Evolutionary conservation across 1,140 invertebrate species (phyloP).

Genomic region (Lepidostoma basale): DNA sequence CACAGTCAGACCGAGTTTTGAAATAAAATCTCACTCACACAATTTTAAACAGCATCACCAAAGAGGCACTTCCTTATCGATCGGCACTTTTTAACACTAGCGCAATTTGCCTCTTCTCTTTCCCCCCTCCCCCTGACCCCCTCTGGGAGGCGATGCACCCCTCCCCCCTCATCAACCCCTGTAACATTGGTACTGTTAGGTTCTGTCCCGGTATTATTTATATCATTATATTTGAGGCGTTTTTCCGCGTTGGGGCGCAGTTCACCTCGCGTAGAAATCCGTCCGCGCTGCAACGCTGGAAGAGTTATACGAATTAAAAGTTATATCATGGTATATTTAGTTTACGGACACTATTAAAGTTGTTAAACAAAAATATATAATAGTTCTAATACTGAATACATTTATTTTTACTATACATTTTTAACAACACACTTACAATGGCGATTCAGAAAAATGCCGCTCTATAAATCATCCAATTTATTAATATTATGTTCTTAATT

Average conservation of each 20-base stretch:
- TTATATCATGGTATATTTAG: no score
- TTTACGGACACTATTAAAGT: no score
- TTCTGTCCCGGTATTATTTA: slow-evolving; percentile 44
- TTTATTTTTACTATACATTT: no score
- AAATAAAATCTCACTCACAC: slow-evolving; percentile 47
- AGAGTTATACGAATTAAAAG: no score
- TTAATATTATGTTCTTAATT: no score
- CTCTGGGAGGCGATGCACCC: slow-evolving; percentile 23
- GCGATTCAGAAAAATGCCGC: no score
- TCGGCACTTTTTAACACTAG: slow-evolving; percentile 47
- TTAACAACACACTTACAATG: no score
- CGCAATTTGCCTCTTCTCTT: slow-evolving; percentile 44
- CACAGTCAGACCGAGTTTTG: slow-evolving; percentile 47
- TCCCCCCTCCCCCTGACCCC: not conserved
- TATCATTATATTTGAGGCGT: slow-evolving; percentile 45
- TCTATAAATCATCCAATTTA: no score
- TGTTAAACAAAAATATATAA: no score
- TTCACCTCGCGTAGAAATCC: no score
- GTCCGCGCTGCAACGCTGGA: no score
- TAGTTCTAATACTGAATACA: no score
- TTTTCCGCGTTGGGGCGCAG: slow-evolving; percentile 33
- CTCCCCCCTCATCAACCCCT: slow-evolving; percentile 25
- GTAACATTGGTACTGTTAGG: slow-evolving; percentile 25
- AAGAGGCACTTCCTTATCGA: slow-evolving; percentile 45
- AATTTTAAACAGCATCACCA: slow-evolving; percentile 47